phyloP scores from a whole-genome alignment of 2,797 vertebrate genomes.

The Acanthurus tractus region DNA sequence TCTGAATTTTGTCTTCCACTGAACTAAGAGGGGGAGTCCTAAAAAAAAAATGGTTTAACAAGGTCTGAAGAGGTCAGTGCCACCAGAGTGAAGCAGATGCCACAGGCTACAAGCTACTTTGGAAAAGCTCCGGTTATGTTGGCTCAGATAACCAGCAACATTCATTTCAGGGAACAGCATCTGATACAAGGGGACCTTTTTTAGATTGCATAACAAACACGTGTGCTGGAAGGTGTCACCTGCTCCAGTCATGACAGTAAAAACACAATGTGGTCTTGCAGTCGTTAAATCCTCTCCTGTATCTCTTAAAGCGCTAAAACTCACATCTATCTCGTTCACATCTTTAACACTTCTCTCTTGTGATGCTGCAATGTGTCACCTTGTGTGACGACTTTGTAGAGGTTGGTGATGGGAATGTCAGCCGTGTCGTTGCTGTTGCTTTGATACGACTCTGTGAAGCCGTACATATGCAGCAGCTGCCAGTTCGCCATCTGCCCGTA shows the following conservation, averaged over 20 bases:
- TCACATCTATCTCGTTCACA: not conserved
- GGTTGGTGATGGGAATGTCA: slow-evolving; percentile 88
- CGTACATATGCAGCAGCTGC: slow-evolving; percentile 98
- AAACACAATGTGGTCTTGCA: not conserved
- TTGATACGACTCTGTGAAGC: slow-evolving; percentile 90
- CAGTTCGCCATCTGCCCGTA: slow-evolving; percentile 96
- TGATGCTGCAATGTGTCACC: slow-evolving; percentile 73
- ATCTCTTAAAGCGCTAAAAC: not conserved
- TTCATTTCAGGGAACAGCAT: not conserved
- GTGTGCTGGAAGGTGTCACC: not conserved
- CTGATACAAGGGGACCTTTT: not conserved
- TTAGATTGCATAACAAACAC: not conserved
- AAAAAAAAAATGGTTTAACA: not conserved
- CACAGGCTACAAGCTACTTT: too few relatives aligned
- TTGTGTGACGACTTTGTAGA: slow-evolving; percentile 84
- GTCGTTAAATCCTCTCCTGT: not conserved
- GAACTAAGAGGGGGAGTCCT: not conserved
- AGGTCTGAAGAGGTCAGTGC: not conserved
- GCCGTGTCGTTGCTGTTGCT: slow-evolving; percentile 91
- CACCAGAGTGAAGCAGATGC: not conserved
- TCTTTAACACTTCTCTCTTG: not conserved
- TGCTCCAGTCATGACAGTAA: too few relatives aligned
- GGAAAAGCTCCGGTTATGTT: not conserved
- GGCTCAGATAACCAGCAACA: not conserved
- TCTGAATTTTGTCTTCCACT: not conserved